These are phyloP conservation scores for Drosophila micromelanica DNA, from an alignment of 1,140 invertebrate genomes.

Conservation along the genomic window DNA sequence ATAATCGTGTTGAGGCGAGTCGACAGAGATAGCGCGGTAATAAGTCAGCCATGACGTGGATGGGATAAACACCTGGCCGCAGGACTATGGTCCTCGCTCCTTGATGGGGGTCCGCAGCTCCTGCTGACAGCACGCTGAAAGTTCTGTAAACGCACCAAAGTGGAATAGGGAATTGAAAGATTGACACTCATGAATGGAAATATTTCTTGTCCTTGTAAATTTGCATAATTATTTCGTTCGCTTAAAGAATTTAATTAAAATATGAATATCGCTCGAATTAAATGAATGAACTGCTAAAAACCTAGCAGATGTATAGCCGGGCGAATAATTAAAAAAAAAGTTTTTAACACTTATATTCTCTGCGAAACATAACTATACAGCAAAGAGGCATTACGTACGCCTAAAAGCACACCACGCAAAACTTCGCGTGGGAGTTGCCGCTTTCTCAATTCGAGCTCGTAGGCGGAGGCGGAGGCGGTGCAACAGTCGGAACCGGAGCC, in stretches of 20 bases:
- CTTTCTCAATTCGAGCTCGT: slow-evolving; percentile 4
- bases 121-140: slow-evolving; percentile 34
- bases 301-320: slow-evolving; percentile 10
- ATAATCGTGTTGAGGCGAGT: slow-evolving; percentile 58
- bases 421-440: slow-evolving; percentile 33
- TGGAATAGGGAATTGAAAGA: slow-evolving; percentile 41
- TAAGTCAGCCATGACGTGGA: slow-evolving; percentile 43
- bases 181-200: slow-evolving; percentile 60
- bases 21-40: slow-evolving; percentile 53
- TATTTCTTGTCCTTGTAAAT: slow-evolving; percentile 38
- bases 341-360: slow-evolving; percentile 42
- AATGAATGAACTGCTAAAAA: slow-evolving; percentile 19
- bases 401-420: slow-evolving; percentile 44
- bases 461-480: slow-evolving; percentile 20
- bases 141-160: slow-evolving; percentile 22
- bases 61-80: slow-evolving; percentile 51
- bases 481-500: slow-evolving; percentile 3
- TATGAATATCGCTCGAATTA: slow-evolving; percentile 19
- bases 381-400: slow-evolving; percentile 30
- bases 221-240: slow-evolving; percentile 68
- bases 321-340: slow-evolving; percentile 40
- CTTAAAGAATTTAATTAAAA: slow-evolving; percentile 73
- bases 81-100: not conserved
- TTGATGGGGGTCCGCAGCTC: slow-evolving; percentile 46
- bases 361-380: slow-evolving; percentile 55